Evolutionary conservation across 2,888 invertebrate genomes (phyloP).

Genomic region (Orthosia gothica): DNA sequence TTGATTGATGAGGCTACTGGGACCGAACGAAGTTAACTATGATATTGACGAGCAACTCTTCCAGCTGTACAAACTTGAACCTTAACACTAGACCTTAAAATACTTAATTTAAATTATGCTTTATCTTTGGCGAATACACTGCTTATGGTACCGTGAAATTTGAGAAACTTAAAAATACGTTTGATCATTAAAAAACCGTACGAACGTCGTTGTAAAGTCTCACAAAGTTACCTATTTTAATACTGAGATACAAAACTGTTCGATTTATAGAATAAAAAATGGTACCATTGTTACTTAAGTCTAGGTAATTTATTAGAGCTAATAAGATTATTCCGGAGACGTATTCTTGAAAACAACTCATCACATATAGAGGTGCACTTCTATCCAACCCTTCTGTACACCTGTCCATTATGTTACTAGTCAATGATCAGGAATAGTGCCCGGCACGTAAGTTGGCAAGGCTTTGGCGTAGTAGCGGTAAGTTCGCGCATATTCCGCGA

Average conservation of each 20-base stretch:
- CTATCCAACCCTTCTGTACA: too few relatives aligned
- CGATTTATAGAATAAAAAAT: constrained; percentile 78
- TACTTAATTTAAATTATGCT: constrained; percentile 88
- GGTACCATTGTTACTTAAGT: constrained; percentile 83
- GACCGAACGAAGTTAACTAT: constrained; percentile 48
- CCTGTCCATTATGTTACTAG: constrained; percentile 22
- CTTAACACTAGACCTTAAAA: constrained; percentile 72
- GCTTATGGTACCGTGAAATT: constrained; percentile 85
- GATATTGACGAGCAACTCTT: constrained; percentile 51
- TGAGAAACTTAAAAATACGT: constrained; percentile 72
- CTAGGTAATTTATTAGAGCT: constrained; percentile 75
- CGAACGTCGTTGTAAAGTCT: constrained; percentile 90
- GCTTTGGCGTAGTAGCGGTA: too few relatives aligned
- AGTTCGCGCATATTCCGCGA: too few relatives aligned
- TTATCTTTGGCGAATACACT: constrained; percentile 91
- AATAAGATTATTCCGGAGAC: constrained; percentile 73
- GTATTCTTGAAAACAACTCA: constrained; percentile 70
- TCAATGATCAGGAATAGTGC: neutral
- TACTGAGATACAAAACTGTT: constrained; percentile 86
- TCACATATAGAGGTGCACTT: neutral
- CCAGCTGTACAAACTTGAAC: constrained; percentile 70
- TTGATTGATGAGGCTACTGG: constrained; percentile 41
- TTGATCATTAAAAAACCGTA: constrained; percentile 79
- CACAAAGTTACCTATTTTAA: constrained; percentile 88
- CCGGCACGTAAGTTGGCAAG: too few relatives aligned